These are phyloP conservation scores for Andrena praecox DNA, from an alignment of 2,888 invertebrate species.

Conservation along the genomic window DNA sequence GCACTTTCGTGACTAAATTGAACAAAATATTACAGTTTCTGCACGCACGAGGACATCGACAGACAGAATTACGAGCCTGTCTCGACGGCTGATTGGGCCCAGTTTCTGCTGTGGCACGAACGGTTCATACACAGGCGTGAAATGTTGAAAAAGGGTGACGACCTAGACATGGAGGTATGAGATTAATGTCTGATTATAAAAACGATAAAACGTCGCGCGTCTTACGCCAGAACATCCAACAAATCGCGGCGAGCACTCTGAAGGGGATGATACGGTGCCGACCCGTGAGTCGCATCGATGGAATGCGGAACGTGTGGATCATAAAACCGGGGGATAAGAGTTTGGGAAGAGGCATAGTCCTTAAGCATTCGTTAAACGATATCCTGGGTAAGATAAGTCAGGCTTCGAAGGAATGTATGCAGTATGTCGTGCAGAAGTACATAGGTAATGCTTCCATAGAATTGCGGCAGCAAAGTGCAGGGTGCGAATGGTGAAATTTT, in stretches of 20 bases:
- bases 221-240: constrained; percentile 46
- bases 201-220: neutral
- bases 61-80: constrained; percentile 23
- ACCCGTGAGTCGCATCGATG: constrained; percentile 63
- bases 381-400: constrained; percentile 64
- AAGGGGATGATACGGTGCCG: constrained; percentile 52
- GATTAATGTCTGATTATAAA: neutral
- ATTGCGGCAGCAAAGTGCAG: neutral
- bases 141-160: constrained; percentile 43
- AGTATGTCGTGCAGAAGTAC: constrained; percentile 68
- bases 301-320: constrained; percentile 69
- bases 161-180: constrained; percentile 58
- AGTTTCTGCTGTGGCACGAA: constrained; percentile 64
- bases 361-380: constrained; percentile 57
- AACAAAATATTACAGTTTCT: constrained; percentile 47
- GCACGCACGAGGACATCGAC: constrained; percentile 65
- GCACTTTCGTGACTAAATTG: neutral
- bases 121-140: constrained; percentile 48
- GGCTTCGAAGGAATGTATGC: constrained; percentile 54
- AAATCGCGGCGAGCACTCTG: constrained; percentile 34
- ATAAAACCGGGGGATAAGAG: constrained; percentile 69
- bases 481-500: neutral
- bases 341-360: constrained; percentile 64
- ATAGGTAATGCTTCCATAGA: constrained; percentile 49
- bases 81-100: constrained; percentile 48